phyloP scores from a whole-genome alignment of 2,797 vertebrate genomes.

The Lerista edwardsae region DNA sequence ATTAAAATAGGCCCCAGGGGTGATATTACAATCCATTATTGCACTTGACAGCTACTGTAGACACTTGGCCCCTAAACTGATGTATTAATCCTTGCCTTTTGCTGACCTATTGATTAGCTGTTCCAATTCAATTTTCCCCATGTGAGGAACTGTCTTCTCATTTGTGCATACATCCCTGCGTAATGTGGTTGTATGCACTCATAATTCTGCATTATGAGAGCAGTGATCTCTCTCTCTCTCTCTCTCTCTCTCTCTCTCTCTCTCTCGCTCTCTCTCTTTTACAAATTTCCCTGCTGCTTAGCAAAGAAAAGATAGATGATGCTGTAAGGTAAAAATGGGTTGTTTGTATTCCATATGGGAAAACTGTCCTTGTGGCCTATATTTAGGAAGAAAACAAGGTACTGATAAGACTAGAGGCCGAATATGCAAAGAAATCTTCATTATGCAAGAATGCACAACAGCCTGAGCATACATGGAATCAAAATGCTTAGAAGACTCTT shows the following conservation, averaged over 20 bases:
- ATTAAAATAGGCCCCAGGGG: constrained; percentile 45
- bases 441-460: neutral
- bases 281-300: neutral
- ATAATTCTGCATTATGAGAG: neutral
- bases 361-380: neutral
- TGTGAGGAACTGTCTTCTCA: constrained; percentile 25
- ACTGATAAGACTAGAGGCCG: neutral
- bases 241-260: neutral
- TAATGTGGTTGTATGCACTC: constrained; percentile 1
- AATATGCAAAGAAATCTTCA: neutral
- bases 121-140: constrained; percentile 40
- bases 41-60: constrained; percentile 36
- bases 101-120: constrained; percentile 47
- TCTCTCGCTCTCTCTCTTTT: too few relatives aligned
- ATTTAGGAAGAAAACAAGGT: neutral
- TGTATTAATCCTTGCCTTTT: constrained; percentile 51
- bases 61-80: constrained; percentile 37
- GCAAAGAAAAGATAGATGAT: neutral
- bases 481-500: neutral
- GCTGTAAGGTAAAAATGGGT: neutral
- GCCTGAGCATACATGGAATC: neutral
- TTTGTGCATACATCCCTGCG: neutral
- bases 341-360: neutral
- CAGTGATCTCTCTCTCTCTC: neutral
- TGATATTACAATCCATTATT: constrained; percentile 49